These are phyloP conservation scores for Himalopsyche kuldschensis DNA, from an alignment of 2,888 invertebrate species.

Conservation along the genomic window DNA sequence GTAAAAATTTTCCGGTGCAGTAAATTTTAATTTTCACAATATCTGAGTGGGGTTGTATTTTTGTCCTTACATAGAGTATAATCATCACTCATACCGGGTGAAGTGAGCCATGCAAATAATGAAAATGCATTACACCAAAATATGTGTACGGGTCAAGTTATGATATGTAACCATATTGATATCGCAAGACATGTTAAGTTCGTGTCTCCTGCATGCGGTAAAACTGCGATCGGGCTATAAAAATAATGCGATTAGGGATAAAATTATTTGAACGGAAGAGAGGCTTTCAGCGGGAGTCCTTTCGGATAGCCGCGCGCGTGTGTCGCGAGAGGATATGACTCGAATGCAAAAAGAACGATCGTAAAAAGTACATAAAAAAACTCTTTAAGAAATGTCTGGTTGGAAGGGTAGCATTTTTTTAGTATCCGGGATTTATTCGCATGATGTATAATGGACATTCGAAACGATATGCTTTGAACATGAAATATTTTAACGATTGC, in stretches of 20 bases:
- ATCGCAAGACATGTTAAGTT: background rate
- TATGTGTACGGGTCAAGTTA: background rate
- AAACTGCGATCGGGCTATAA: background rate
- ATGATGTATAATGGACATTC: constrained; percentile 1
- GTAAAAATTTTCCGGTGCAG: too few species aligned
- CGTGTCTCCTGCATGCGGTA: background rate
- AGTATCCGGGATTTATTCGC: background rate
- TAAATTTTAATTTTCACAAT: too few species aligned
- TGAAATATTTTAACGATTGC: background rate
- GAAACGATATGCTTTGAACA: constrained; percentile 1
- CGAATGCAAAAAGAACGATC: constrained; percentile 1
- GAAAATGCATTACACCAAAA: background rate
- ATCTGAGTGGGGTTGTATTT: too few species aligned
- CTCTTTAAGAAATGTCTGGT: constrained; percentile 1
- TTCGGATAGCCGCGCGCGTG: background rate
- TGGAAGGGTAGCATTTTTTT: background rate
- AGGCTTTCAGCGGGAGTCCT: background rate
- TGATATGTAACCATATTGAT: background rate
- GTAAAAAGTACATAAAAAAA: constrained; percentile 1
- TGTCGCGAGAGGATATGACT: background rate
- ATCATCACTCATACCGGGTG: too few species aligned
- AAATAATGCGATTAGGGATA: constrained; percentile 7
- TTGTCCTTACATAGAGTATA: too few species aligned
- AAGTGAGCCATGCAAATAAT: too few species aligned
- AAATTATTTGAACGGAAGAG: constrained; percentile 2